These are phyloP conservation scores for Heliconius eleuchia DNA, from an alignment of 1,140 invertebrate genomes.

Conservation along the genomic window DNA sequence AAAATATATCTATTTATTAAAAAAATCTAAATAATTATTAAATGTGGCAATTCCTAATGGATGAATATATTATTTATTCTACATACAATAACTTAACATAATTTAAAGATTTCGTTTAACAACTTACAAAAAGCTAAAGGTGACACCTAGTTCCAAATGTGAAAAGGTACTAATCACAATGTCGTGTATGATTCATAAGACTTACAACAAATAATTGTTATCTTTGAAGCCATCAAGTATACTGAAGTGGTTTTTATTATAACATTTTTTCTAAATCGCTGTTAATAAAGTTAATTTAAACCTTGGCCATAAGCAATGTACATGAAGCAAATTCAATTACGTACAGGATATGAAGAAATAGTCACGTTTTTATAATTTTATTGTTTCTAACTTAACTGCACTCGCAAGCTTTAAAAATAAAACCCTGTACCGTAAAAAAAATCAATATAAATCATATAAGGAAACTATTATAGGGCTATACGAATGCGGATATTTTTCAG, in stretches of 20 bases:
- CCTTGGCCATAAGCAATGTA: constrained; percentile 25
- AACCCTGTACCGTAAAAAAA: constrained; percentile 16
- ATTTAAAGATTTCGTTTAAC: not conserved
- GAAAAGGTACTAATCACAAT: not conserved
- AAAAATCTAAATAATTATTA: not conserved
- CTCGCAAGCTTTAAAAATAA: constrained; percentile 10
- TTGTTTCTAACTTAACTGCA: not conserved
- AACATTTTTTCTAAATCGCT: not conserved
- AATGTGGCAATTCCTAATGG: not conserved
- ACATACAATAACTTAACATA: not conserved
- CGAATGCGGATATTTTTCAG: constrained; percentile 8
- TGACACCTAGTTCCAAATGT: not conserved
- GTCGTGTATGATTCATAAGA: constrained; percentile 2
- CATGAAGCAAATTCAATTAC: constrained; percentile 29
- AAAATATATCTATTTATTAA: too few relatives aligned
- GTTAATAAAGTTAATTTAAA: not conserved
- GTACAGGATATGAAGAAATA: constrained; percentile 27
- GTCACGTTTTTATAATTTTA: constrained; percentile 27
- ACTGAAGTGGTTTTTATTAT: not conserved
- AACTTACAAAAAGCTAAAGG: not conserved
- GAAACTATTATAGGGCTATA: constrained; percentile 4
- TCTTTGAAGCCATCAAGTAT: not conserved
- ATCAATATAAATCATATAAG: constrained; percentile 7
- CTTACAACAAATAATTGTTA: not conserved
- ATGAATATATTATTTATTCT: not conserved